Evolutionary conservation across 2,113 vertebrate genomes (phyloP), one percentile per base, ranked within the genome.

Genomic region (Semnornis frantzii): DNA sequence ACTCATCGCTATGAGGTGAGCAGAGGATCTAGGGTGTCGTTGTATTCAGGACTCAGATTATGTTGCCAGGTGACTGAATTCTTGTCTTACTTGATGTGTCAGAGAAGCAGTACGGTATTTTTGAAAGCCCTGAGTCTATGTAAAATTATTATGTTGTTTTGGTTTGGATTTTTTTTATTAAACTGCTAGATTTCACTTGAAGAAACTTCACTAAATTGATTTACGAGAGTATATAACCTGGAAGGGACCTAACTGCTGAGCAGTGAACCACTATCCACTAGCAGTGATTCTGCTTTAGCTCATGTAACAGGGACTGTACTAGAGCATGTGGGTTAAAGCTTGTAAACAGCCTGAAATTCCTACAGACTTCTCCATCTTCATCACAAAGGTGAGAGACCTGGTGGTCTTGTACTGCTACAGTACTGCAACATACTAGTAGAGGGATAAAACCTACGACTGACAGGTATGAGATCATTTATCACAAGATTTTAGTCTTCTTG

Each of bases 401-500:
- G 0, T 44, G 27, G 78, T 60, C 39, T 73, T 44, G 14, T 74
- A 64, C 33, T 80, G 23, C 68, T 83, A 42, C 20, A 55, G 34
- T 70, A 76, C 82, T 55, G 57, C 31, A 69, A 57, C 87, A 88
- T 42, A 73, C 46, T 19, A 72, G 8, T 16, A 83, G n/a, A 82
- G 11, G 19, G 17, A 84, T 87, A 91, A 87, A 94, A 68, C 7
- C 62, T 30, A 42, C 0, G 4, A 81, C 1, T 74, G 50, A 69
- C 25, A 82, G 60, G 16, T 34, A 77, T 33, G 42, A 87, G 85
- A 92, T 60, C 0, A 50, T 83, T 83, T 54, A 54, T 71, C 23
- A 44, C 78, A 71, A 83, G 90, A 92, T 86, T 90, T 88, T 62
- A 69, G 76, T 68, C 76, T 72, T 93, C 34, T 44, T 77, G 31